Evolutionary conservation across 2,113 vertebrate species (phyloP).

Genomic region (Pachypanchax playfairii): DNA sequence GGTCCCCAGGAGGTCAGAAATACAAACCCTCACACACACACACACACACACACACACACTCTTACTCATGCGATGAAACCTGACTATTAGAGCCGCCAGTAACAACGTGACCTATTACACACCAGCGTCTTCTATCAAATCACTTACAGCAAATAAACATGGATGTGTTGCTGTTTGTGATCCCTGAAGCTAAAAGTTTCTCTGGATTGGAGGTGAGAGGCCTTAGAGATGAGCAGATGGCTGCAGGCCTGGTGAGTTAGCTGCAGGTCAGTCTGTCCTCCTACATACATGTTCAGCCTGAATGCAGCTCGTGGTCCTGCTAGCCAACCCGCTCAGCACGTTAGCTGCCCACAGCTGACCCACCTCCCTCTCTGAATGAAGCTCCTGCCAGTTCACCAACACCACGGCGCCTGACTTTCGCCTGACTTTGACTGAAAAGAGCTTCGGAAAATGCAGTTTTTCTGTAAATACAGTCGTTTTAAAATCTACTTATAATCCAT

Average conservation of each 20-base stretch:
- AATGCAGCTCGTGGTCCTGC: conserved; percentile 6
- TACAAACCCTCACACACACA: too few species aligned
- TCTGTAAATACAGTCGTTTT: conserved; percentile 13
- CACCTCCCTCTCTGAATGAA: conserved; percentile 32
- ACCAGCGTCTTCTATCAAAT: conserved; percentile 23
- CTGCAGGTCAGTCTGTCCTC: conserved; percentile 41
- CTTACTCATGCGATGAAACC: conserved; percentile 15
- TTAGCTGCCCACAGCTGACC: conserved; percentile 21
- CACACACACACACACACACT: conserved; percentile 23
- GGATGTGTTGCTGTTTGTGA: conserved; percentile 8
- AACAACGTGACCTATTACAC: conserved; percentile 47
- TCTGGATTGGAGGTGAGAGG: conserved; percentile 5
- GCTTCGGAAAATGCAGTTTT: conserved; percentile 13
- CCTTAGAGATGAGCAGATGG: conserved; percentile 40
- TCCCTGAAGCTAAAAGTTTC: conserved; percentile 13
- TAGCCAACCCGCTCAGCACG: conserved; percentile 17
- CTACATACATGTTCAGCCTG: conserved; percentile 18
- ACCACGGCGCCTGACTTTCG: conserved; percentile 59
- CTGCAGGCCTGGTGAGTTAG: conserved; percentile 20
- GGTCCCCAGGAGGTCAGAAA: too few species aligned
- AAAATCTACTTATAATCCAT: conserved; percentile 1
- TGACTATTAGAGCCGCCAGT: conserved; percentile 32
- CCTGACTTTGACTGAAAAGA: conserved; percentile 55
- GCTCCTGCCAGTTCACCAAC: conserved; percentile 36
- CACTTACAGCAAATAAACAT: conserved; percentile 18